Base-by-base conservation (phyloP, 2,113 vertebrate species). In the Rhinichthys klamathensis region DNA sequence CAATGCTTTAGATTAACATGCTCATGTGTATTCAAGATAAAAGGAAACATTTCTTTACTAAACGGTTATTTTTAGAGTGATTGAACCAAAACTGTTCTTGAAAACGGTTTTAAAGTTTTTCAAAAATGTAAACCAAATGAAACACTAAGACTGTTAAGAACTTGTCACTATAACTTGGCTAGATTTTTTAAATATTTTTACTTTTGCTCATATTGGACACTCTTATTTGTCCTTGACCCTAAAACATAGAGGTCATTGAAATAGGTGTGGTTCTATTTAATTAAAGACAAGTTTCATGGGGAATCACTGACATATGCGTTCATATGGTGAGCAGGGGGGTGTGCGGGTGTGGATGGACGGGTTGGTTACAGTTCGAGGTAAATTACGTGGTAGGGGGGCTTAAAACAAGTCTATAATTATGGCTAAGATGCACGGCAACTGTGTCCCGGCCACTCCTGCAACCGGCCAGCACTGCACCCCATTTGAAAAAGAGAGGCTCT, bases 381-480 rank as follows among this genome's bases (percentile, higher is more conserved):
- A 60, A 77, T n/a, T 12, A 70, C n/a, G 54, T 46, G 54, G 63
- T 56, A 35, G 77, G 72, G 72, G 83, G 84, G 80, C 74, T 41
- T 72, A 58, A 49, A 84, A 41, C 58, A 65, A 84, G 70, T 49
- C 78, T 89, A 67, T 89, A 89, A 89, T 89, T 86, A 82, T 35
- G 81, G 27, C 54, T 44, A 10, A 56, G 44, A 67, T 72, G 81
- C 81, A 88, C 25, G 54, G 49, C 61, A 65, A 70, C 61, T 80
- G 30, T 74, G 54, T 38, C 79, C 35, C 35, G 78, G 79, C 80
- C 81, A 18, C 49, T 51, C 15, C 60, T 77, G 46, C 63, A 73
- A 49, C 35, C n/a, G 44, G 41, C 76, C 25, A 60, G 69, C 18
- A 35, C n/a, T 67, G 58, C 32, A 61, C 7, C 35, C 49, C 32